A percentile compares a stretch with the other conserved stretches of the same genome.
phyloP scores from a whole-genome alignment of 2,113 vertebrate species.

The Leuciscus idus region DNA sequence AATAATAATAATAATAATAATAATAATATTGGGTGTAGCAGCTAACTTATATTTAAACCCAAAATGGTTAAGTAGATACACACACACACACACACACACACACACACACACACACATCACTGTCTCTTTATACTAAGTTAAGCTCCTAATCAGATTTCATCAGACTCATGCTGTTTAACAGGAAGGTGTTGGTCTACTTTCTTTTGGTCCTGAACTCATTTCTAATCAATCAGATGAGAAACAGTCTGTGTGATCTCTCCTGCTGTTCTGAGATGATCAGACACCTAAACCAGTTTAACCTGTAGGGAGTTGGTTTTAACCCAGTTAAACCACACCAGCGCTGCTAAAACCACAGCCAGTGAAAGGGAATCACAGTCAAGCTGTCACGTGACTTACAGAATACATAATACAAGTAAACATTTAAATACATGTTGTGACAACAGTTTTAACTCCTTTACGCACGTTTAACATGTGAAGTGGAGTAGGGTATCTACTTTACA shows the following conservation, averaged over 20 bases:
- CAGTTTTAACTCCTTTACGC: background rate
- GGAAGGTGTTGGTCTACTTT: background rate
- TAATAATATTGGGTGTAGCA: too few species aligned
- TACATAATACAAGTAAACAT: background rate
- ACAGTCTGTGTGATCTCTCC: background rate
- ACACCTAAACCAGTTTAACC: slow-evolving; percentile 18
- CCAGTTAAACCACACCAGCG: background rate
- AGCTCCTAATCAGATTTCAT: background rate
- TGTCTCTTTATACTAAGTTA: background rate
- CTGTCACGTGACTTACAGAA: background rate
- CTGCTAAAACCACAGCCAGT: background rate
- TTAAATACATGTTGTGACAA: background rate
- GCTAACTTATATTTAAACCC: too few species aligned
- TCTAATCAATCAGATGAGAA: too few species aligned
- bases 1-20: too few species aligned
- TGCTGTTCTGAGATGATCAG: too few species aligned
- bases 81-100: too few species aligned
- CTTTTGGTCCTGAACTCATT: background rate
- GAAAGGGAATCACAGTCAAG: background rate
- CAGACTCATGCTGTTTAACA: too few species aligned
- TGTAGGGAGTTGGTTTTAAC: background rate
- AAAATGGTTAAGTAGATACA: background rate
- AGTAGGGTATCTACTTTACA: too few species aligned
- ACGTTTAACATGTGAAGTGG: background rate
- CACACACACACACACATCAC: background rate